These are phyloP conservation scores for Melospiza melodia DNA, from an alignment of 2,113 vertebrate species.

Conservation along the genomic window DNA sequence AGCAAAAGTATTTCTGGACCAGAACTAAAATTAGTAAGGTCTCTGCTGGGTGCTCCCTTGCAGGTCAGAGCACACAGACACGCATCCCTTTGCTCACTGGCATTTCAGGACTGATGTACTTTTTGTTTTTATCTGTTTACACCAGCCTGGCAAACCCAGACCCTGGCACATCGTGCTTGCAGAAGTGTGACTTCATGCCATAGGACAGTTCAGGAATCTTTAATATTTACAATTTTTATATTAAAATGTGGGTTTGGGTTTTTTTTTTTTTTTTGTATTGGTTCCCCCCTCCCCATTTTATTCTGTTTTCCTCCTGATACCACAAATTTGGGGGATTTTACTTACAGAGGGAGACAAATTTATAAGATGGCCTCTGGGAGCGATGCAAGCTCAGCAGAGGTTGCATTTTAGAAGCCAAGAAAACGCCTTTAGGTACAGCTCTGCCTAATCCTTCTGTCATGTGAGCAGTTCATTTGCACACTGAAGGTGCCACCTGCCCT, in stretches of 20 bases:
- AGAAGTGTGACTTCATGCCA: background rate
- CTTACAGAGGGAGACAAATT: background rate
- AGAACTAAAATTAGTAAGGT: background rate
- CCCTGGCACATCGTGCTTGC: accelerated
- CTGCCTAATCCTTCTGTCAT: background rate
- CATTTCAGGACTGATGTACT: background rate
- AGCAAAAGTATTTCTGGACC: background rate
- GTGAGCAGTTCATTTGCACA: background rate
- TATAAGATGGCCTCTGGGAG: background rate
- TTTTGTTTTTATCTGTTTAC: background rate
- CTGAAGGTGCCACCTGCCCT: background rate
- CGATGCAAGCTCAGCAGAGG: background rate
- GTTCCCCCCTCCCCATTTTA: accelerated
- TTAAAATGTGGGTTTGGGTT: background rate
- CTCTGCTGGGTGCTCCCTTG: background rate
- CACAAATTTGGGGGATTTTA: background rate
- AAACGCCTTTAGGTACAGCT: background rate
- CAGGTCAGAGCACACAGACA: background rate
- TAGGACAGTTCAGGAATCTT: background rate
- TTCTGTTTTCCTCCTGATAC: background rate
- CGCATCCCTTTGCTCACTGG: background rate
- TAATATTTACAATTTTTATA: background rate
- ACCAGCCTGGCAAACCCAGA: background rate
- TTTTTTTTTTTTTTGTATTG: too few relatives aligned
- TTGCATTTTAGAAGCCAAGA: background rate